Conservation (phyloP, 2,888 invertebrate species). For the Cephus nigrinus region DNA sequence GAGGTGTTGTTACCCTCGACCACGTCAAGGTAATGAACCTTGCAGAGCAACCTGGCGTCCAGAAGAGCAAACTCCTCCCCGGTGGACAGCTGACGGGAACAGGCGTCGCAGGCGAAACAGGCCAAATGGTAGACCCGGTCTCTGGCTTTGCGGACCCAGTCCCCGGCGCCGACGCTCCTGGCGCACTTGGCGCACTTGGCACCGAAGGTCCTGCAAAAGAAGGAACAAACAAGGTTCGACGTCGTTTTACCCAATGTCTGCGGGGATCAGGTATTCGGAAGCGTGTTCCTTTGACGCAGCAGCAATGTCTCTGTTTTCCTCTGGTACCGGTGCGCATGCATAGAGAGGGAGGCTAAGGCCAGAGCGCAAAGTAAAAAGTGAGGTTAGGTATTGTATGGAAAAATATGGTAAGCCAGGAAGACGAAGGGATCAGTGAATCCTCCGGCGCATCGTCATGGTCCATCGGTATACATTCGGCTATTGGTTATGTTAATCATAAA, state of each 20-base stretch:
- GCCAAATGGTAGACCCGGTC: constrained; percentile 97
- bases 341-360: neutral
- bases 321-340: neutral
- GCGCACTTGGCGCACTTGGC: constrained; percentile 97
- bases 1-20: constrained; percentile 89
- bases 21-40: constrained; percentile 94
- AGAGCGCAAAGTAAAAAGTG: neutral
- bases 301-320: neutral
- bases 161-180: constrained; percentile 91
- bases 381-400: constrained; percentile 43
- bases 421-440: constrained; percentile 39
- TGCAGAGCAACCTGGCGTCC: constrained; percentile 94
- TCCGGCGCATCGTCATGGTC: constrained; percentile 38
- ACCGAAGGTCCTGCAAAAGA: constrained; percentile 87
- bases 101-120: constrained; percentile 98
- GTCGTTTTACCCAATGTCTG: neutral
- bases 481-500: constrained; percentile 54
- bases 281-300: neutral
- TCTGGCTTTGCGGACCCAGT: constrained; percentile 97
- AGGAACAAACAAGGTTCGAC: constrained; percentile 11
- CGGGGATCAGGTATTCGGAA: neutral
- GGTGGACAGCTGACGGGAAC: constrained; percentile 90
- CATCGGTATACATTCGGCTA: constrained; percentile 36
- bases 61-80: constrained; percentile 98
- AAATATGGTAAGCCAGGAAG: constrained; percentile 47